These are phyloP conservation scores for Chondrosia reniformis DNA, from an alignment of 37 sponge, comb jelly and placozoan species.

Conservation along the genomic window DNA sequence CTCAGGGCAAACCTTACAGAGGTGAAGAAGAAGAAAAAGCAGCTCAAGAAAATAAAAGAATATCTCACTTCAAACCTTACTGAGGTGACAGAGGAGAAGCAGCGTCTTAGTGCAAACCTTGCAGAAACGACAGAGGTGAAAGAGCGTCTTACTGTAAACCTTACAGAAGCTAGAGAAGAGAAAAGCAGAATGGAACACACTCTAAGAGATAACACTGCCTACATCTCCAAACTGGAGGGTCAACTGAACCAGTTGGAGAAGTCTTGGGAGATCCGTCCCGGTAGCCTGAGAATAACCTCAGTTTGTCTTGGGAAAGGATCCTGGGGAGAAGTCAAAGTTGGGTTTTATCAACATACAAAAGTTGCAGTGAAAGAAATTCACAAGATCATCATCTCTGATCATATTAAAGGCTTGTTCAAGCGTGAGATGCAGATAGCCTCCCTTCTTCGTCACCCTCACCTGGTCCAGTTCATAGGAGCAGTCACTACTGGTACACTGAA, in stretches of 20 bases:
- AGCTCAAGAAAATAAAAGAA: too few relatives aligned
- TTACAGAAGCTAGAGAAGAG: background rate
- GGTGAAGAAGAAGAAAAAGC: too few relatives aligned
- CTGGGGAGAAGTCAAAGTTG: constrained; percentile 52
- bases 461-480: constrained; percentile 68
- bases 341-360: constrained; percentile 32
- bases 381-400: constrained; percentile 28
- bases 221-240: background rate
- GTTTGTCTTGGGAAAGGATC: constrained; percentile 46
- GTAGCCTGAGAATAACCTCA: background rate
- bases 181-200: background rate
- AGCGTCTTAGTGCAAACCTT: background rate
- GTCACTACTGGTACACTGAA: constrained; percentile 39
- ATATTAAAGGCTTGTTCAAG: constrained; percentile 21
- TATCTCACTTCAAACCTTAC: too few relatives aligned
- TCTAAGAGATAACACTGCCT: background rate
- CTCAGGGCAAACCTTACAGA: too few relatives aligned
- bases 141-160: too few relatives aligned
- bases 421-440: constrained; percentile 57
- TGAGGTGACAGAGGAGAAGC: background rate
- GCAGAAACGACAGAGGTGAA: too few relatives aligned
- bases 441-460: constrained; percentile 57
- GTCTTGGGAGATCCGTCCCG: constrained; percentile 16
- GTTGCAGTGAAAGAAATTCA: constrained; percentile 69
- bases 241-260: background rate